These are phyloP conservation scores for Limnothrissa miodon DNA, from an alignment of 2,113 vertebrate species.

Conservation along the genomic window DNA sequence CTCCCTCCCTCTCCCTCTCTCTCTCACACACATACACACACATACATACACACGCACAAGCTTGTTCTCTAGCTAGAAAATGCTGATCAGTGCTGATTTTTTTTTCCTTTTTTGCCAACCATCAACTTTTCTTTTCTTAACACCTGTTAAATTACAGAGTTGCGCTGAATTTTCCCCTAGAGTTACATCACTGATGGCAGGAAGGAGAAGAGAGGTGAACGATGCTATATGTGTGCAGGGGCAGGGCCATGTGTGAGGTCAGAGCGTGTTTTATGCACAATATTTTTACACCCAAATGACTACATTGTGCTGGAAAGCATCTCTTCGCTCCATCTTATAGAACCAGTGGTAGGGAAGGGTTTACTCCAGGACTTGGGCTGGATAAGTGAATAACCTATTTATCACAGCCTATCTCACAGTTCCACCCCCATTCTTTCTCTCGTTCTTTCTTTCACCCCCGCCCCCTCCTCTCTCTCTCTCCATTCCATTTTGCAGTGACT, in stretches of 20 bases:
- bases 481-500: not conserved
- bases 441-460: not conserved
- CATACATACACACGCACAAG: not conserved
- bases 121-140: constrained; percentile 8
- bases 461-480: not conserved
- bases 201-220: not conserved
- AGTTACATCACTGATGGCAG: not conserved
- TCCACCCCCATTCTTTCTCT: not conserved
- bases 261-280: not conserved
- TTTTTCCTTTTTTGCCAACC: constrained; percentile 2
- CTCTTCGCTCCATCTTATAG: not conserved
- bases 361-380: not conserved
- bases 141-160: constrained; percentile 9
- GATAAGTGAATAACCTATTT: not conserved
- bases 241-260: not conserved
- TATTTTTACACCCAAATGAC: not conserved
- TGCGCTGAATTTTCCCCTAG: not conserved
- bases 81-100: not conserved
- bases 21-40: not conserved
- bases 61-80: not conserved
- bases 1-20: not conserved
- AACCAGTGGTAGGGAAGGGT: not conserved
- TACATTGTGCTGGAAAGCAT: not conserved
- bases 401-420: not conserved
- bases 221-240: not conserved